Conservation (phyloP, 1,140 invertebrate genomes). For the Ladona fulva region DNA sequence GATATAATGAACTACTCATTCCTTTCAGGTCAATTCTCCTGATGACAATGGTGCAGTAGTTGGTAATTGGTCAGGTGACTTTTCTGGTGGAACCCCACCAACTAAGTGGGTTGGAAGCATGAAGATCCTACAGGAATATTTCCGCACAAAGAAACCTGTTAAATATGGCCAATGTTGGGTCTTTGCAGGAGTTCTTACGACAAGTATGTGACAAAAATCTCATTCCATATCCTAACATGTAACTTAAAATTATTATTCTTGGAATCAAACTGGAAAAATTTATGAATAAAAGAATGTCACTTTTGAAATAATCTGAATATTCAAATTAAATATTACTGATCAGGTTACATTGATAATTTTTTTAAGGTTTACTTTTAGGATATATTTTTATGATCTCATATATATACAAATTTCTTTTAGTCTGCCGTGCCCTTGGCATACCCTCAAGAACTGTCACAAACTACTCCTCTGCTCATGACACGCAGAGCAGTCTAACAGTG, state of each 20-base stretch:
- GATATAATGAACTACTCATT: too few species aligned
- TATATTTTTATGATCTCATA: background rate
- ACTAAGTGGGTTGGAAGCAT: conserved; percentile 60
- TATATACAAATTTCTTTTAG: conserved; percentile 28
- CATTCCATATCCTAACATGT: background rate
- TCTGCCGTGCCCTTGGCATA: conserved; percentile 52
- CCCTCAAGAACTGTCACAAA: conserved; percentile 65
- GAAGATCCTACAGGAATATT: conserved; percentile 58
- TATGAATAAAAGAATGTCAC: too few species aligned
- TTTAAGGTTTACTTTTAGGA: background rate
- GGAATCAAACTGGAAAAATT: background rate
- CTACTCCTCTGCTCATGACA: conserved; percentile 69
- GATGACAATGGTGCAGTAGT: conserved; percentile 56
- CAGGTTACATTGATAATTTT: background rate
- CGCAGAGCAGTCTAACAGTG: conserved; percentile 57
- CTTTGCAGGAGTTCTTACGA: conserved; percentile 60
- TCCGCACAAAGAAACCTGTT: conserved; percentile 46
- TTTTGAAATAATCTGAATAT: too few species aligned
- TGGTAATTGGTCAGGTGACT: conserved; percentile 64
- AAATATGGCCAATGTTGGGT: conserved; percentile 80
- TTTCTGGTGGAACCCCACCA: conserved; percentile 54
- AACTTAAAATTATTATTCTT: too few species aligned
- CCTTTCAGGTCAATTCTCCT: conserved; percentile 40
- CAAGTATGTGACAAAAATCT: conserved; percentile 35
- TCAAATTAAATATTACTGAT: background rate